A percentile compares a stretch with the other conserved stretches of the same genome.
Conservation (phyloP, 1,140 invertebrate species). For the Pogonomyrmex californicus region DNA sequence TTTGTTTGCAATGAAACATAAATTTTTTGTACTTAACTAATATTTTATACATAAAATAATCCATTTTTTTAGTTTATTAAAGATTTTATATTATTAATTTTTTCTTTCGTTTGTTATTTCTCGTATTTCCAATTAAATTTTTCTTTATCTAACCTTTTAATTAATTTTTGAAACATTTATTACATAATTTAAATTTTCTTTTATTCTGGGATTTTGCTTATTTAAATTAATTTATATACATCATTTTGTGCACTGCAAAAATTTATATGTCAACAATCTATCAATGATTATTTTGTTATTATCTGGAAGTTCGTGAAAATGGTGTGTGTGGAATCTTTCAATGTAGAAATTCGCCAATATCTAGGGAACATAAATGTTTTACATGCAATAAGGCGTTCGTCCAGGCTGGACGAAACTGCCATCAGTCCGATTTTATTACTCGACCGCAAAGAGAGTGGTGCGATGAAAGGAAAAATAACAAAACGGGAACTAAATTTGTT, state of each 20-base stretch:
- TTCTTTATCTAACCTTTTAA: too few relatives aligned
- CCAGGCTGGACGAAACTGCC: slow-evolving; percentile 84
- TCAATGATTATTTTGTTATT: slow-evolving; percentile 44
- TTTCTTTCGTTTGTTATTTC: too few relatives aligned
- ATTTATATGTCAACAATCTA: neutral
- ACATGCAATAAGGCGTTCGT: slow-evolving; percentile 85
- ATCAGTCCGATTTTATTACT: slow-evolving; percentile 85
- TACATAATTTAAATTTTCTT: neutral
- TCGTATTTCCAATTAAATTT: too few relatives aligned
- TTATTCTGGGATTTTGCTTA: too few relatives aligned
- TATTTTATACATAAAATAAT: too few relatives aligned
- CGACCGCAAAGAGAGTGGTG: slow-evolving; percentile 77
- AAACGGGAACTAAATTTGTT: slow-evolving; percentile 71
- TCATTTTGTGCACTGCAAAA: neutral
- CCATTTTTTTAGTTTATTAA: too few relatives aligned
- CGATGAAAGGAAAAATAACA: slow-evolving; percentile 52
- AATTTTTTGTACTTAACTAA: too few relatives aligned
- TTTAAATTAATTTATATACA: neutral
- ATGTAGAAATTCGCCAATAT: slow-evolving; percentile 81
- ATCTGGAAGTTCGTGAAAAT: slow-evolving; percentile 20
- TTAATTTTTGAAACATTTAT: neutral
- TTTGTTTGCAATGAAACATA: too few relatives aligned
- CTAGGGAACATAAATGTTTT: slow-evolving; percentile 85
- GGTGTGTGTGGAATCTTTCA: slow-evolving; percentile 3
- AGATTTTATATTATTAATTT: too few relatives aligned